Evolutionary conservation across 2,888 invertebrate species (phyloP).

Genomic region (Troides aeacus): DNA sequence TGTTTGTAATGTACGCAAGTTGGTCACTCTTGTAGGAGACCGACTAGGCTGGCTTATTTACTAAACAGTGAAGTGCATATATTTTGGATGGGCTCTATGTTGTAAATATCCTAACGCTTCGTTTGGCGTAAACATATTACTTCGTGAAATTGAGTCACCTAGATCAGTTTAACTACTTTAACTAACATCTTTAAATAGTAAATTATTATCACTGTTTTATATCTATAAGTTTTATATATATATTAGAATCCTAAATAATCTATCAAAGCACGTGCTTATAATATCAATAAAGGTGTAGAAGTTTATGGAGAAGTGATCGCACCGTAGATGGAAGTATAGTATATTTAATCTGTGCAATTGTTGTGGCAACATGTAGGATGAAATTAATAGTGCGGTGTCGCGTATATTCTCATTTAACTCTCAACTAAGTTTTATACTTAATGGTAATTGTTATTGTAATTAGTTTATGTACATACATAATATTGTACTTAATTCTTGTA

Average conservation of each 20-base stretch:
- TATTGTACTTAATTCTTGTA: neutral
- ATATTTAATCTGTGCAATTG: conserved; percentile 2
- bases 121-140: too few species aligned
- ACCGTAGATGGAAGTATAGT: conserved; percentile 12
- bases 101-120: too few species aligned
- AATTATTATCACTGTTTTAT: neutral
- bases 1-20: too few species aligned
- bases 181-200: too few species aligned
- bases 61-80: too few species aligned
- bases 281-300: conserved; percentile 53
- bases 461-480: neutral
- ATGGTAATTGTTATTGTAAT: conserved; percentile 5
- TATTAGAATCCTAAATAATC: conserved; percentile 42
- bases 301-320: conserved; percentile 46
- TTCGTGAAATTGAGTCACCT: too few species aligned
- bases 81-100: too few species aligned
- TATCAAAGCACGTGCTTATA: conserved; percentile 56
- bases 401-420: conserved; percentile 3
- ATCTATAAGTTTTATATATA: neutral
- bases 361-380: conserved; percentile 15
- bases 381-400: conserved; percentile 14
- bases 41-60: too few species aligned
- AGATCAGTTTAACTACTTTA: too few species aligned
- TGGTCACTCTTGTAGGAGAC: too few species aligned
- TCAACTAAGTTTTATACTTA: neutral